Base-by-base conservation (phyloP, 2,888 invertebrate genomes). In the Megamerina dolium region DNA sequence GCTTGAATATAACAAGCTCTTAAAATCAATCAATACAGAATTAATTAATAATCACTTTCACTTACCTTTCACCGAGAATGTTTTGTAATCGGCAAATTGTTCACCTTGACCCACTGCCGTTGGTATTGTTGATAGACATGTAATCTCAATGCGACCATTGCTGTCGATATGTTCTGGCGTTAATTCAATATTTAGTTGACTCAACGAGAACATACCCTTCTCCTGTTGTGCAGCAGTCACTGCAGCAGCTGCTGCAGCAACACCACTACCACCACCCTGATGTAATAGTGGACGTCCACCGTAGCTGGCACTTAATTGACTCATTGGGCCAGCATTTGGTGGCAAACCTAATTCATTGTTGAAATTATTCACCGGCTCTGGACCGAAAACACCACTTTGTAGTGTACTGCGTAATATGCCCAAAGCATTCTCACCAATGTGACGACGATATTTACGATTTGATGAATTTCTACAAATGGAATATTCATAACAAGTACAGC, bases 91-190 rank as follows among this genome's bases (percentile, higher is more conserved):
- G 38, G 86, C 87, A 60, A 80, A 87, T 53, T 80, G 76, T 56
- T 83, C 84, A 41, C 81, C 80, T 27, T 80, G 79, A 13, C 79
- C 81, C 16, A 85, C 78, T 54, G 83, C 83, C 45, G 82, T 81
- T 1, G 87, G 87, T 55, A 87, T 87, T 37, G 87, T 86, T 29
- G 87, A 79, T 48, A 84, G 77, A 62, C 87, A 87, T 23, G 83
- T 85, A 46, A 87, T 77, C 61, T 82, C 80, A 51, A 87, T 73
- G 42, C 78, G 75, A 1, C 84, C 84, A 56, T 84, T 83, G 20
- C 78, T 80, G 4, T 82, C 82, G 21, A 80, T 79, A 54, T 83
- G 81, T 31, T 85, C 73, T 54, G 83, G 82, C 3, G 83, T 81
- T 54, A 87, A 80, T 43, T 85, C 81, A 49, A 87, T 80, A 68